Evolutionary conservation across 1,140 invertebrate species (phyloP).

Genomic region (Amyelois transitella): DNA sequence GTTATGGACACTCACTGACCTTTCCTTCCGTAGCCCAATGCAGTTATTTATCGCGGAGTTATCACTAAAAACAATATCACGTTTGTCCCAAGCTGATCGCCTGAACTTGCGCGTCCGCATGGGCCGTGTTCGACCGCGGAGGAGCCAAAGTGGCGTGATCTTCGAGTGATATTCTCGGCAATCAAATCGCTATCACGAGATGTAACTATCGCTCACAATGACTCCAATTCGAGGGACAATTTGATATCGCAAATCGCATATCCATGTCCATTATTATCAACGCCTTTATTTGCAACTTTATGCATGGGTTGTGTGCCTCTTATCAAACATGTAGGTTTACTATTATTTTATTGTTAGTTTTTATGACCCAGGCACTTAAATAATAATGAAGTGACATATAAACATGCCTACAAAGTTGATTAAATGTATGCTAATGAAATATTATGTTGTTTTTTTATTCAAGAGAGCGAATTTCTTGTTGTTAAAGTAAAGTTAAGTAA

Average conservation of each 20-base stretch:
- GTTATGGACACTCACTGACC: neutral
- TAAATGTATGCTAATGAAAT: too few relatives aligned
- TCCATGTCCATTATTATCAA: neutral
- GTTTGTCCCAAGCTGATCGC: neutral
- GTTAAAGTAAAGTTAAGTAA: too few relatives aligned
- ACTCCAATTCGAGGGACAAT: neutral
- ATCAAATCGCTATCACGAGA: neutral
- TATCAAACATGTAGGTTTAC: too few relatives aligned
- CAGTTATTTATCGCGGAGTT: neutral
- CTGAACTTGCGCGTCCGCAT: neutral
- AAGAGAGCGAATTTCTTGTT: too few relatives aligned
- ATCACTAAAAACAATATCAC: neutral
- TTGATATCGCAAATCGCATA: neutral
- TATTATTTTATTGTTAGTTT: too few relatives aligned
- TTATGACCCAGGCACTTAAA: too few relatives aligned
- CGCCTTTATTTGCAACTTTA: neutral
- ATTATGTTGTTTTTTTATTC: too few relatives aligned
- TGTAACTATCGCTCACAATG: neutral
- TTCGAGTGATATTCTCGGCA: neutral
- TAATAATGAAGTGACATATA: too few relatives aligned
- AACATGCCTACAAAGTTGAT: too few relatives aligned
- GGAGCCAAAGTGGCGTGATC: neutral
- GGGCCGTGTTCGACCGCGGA: neutral
- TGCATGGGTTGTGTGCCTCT: neutral
- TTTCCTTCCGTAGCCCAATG: neutral